Percentiles rank a stretch among this genome's conserved stretches.
Conservation (phyloP, 2,888 invertebrate species). For the Plusia festucae region DNA sequence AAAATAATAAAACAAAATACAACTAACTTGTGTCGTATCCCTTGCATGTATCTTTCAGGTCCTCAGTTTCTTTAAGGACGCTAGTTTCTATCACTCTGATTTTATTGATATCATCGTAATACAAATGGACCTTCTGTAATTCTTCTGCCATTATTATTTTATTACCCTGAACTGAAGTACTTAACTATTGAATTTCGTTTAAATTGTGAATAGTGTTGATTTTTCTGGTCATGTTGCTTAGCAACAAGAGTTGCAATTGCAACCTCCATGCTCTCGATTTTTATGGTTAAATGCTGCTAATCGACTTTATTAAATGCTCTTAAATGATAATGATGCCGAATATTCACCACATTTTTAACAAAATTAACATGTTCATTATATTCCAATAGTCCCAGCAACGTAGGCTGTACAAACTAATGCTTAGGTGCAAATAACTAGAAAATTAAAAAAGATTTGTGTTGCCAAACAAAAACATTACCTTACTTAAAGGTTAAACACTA, state of each 20-base stretch:
- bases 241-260: neutral
- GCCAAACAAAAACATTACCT: too few relatives aligned
- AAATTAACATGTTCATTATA: too few relatives aligned
- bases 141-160: conserved; percentile 91
- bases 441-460: too few relatives aligned
- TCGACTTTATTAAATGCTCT: too few relatives aligned
- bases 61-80: conserved; percentile 93
- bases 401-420: too few relatives aligned
- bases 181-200: conserved; percentile 2
- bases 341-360: too few relatives aligned
- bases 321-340: too few relatives aligned
- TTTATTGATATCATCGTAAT: conserved; percentile 96
- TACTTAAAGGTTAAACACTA: too few relatives aligned
- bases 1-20: neutral
- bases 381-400: too few relatives aligned
- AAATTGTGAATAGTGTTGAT: neutral
- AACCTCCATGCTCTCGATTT: neutral
- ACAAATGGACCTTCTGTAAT: conserved; percentile 93
- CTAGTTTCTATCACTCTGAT: conserved; percentile 91
- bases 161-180: neutral
- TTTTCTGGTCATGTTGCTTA: neutral
- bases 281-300: too few relatives aligned
- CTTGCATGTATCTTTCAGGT: conserved; percentile 95
- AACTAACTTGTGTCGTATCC: conserved; percentile 95
- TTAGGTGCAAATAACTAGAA: too few relatives aligned